Base-by-base conservation (phyloP, 1,140 invertebrate genomes). In the Atta colombica region DNA sequence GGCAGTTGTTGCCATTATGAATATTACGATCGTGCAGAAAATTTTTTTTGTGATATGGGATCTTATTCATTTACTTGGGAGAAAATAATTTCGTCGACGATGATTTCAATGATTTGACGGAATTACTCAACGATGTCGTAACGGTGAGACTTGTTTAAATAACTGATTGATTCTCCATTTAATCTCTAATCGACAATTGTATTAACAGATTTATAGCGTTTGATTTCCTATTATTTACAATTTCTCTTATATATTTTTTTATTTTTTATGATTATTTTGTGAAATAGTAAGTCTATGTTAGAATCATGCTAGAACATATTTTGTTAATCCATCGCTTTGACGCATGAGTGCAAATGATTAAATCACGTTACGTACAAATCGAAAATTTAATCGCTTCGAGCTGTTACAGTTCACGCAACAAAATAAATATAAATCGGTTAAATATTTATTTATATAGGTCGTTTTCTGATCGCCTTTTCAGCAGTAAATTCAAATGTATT, bases 351-450 rank as follows among this genome's bases (percentile, higher is more conserved):
- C n/a, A 84, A 84, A 84, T 84, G 39, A 84, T 74, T 84, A 51
- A 74, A 84, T 84, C 39, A 61, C 18, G 53, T 60, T 72, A 61
- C 35, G 55, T 49, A 74, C 55, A 74, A 25, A 25, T 28, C 25
- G 25, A 35, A 84, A 74, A 71, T 84, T 84, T 45, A 61, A 84
- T 61, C 80, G 69, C 55, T 74, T 45, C 25, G 55, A 84, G 69
- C 69, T 84, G 69, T 84, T 74, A 51, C 55, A 74, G 68, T 84
- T 84, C 68, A 74, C 55, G 25, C 80, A 74, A 58, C 55, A 84
- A n/a, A 84, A 84, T 74, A 84, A 84, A 84, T 84, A 84, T 61
- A 84, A 84, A 74, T 45, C 55, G 21, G 28, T 84, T 84, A 84
- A 84, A 84, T 74, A 84, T 84, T 84, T 75, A 84, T 84, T 84